Conservation (phyloP, 2,888 invertebrate genomes). For the Heliconius cydno region DNA sequence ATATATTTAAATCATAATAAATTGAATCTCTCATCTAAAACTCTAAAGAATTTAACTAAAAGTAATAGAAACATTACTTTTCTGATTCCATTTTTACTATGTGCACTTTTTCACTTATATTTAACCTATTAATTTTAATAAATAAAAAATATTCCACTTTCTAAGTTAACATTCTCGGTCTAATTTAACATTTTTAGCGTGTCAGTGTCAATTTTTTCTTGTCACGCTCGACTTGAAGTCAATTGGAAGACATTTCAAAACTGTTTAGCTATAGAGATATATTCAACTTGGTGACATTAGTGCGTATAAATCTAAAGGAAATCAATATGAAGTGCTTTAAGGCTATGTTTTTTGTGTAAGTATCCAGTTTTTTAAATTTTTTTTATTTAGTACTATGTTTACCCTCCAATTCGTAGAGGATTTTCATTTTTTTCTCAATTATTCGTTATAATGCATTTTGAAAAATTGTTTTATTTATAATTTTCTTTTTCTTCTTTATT, state of each 20-base stretch:
- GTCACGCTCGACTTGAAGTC: neutral
- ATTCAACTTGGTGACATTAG: neutral
- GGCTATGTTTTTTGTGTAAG: conserved; percentile 31
- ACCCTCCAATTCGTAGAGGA: neutral
- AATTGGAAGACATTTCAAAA: neutral
- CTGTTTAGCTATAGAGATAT: neutral
- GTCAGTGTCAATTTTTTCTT: neutral
- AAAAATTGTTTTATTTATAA: no score
- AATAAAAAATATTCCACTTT: neutral
- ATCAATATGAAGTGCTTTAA: conserved; percentile 26
- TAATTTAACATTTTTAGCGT: conserved; percentile 15
- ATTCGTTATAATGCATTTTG: no score
- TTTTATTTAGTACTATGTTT: neutral
- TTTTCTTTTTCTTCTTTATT: no score
- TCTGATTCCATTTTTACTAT: neutral
- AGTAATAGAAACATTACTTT: neutral
- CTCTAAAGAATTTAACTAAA: neutral
- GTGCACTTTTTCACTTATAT: neutral
- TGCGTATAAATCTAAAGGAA: neutral
- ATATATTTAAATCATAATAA: neutral
- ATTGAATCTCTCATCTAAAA: neutral
- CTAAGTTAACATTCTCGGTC: neutral
- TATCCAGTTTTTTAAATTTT: conserved; percentile 16
- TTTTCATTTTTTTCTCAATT: no score
- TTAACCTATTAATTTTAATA: neutral